These are phyloP conservation scores for Leuciscus idus DNA, from an alignment of 2,113 vertebrate species.

Conservation along the genomic window DNA sequence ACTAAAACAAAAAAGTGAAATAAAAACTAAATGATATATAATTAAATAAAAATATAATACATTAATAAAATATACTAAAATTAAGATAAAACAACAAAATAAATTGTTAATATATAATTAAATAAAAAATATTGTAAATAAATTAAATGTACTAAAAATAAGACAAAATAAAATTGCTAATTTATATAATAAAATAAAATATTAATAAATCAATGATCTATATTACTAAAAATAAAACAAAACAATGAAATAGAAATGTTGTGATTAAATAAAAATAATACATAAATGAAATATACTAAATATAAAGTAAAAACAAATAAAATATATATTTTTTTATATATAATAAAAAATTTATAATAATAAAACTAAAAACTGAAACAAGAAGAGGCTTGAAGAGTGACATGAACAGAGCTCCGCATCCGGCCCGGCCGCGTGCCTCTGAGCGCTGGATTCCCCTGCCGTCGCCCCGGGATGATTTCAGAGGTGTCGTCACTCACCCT, in stretches of 20 bases:
- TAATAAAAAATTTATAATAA: not conserved
- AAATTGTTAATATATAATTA: not conserved
- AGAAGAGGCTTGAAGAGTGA: conserved; percentile 28
- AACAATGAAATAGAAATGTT: not conserved
- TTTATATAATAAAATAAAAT: too few species aligned
- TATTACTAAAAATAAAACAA: not conserved
- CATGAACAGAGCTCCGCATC: conserved; percentile 54
- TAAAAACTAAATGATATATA: not conserved
- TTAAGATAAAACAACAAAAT: not conserved
- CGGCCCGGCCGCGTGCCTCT: conserved; percentile 61
- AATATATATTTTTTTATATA: not conserved
- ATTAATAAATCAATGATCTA: not conserved
- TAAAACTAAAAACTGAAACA: not conserved
- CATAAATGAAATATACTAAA: not conserved
- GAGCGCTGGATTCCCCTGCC: conserved; percentile 64
- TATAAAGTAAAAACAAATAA: not conserved
- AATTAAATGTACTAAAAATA: not conserved
- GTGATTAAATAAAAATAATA: not conserved
- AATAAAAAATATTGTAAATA: not conserved
- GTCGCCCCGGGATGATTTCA: conserved; percentile 64
- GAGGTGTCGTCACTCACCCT: conserved; percentile 61
- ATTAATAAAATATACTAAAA: not conserved
- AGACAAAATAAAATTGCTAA: not conserved
- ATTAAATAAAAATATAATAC: not conserved
- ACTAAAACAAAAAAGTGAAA: not conserved